A percentile compares a stretch with the other conserved stretches of the same genome.
These are phyloP conservation scores for Centropyge bicolor DNA, from an alignment of 2,797 vertebrate genomes.

Conservation along the genomic window DNA sequence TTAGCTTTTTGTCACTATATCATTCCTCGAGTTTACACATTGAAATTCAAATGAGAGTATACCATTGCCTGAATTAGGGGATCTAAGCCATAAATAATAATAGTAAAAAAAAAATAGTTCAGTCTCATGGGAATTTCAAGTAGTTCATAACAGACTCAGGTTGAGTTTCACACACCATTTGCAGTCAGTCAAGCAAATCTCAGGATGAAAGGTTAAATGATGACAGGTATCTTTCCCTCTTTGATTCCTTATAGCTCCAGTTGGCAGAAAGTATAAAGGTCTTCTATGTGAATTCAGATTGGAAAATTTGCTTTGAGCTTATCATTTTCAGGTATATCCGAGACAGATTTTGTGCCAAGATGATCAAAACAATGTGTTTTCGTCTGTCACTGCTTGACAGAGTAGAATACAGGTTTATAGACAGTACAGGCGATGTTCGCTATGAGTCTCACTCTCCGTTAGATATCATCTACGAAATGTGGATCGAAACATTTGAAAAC, in stretches of 20 bases:
- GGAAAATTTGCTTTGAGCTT: slow-evolving; percentile 38
- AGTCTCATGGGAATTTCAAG: slow-evolving; percentile 36
- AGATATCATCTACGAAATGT: background rate
- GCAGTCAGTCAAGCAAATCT: slow-evolving; percentile 61
- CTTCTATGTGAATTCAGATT: slow-evolving; percentile 30
- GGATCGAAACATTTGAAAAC: background rate
- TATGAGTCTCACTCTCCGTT: background rate
- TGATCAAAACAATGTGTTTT: slow-evolving; percentile 19
- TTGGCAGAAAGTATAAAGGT: slow-evolving; percentile 5
- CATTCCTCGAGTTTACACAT: slow-evolving; percentile 18
- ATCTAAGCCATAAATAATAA: slow-evolving; percentile 42
- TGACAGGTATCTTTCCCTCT: slow-evolving; percentile 51
- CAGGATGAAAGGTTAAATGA: slow-evolving; percentile 58
- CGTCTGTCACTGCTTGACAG: background rate
- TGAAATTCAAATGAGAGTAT: slow-evolving; percentile 43
- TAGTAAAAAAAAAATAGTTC: slow-evolving; percentile 19
- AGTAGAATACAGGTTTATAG: background rate
- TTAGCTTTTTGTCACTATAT: slow-evolving; percentile 28
- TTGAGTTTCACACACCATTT: slow-evolving; percentile 60
- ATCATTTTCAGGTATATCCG: slow-evolving; percentile 5
- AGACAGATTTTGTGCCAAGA: background rate
- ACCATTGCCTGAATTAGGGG: slow-evolving; percentile 29
- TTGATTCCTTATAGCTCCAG: slow-evolving; percentile 34
- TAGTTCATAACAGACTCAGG: slow-evolving; percentile 24
- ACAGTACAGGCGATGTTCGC: background rate